phyloP scores from a whole-genome alignment of 2,888 invertebrate species.

The Eupithecia centaureata region DNA sequence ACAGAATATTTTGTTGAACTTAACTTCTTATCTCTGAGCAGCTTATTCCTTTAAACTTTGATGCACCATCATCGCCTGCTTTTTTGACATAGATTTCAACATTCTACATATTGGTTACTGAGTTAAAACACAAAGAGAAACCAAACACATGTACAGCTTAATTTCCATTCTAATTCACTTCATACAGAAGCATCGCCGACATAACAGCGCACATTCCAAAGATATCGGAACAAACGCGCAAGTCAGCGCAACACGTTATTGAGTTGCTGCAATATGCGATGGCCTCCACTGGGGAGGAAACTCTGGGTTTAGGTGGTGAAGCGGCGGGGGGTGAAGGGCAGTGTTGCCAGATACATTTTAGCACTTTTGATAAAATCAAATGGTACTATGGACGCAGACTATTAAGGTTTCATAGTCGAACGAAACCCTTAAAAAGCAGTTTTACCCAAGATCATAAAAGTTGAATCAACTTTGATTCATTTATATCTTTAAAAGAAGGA shows the following conservation, averaged over 20 bases:
- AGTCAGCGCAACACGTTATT: constrained; percentile 45
- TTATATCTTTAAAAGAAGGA: not conserved
- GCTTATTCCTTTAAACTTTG: too few relatives aligned
- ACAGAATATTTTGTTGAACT: too few relatives aligned
- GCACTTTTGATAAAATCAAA: not conserved
- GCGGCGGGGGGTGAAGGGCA: constrained; percentile 21
- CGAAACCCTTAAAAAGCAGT: not conserved
- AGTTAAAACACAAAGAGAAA: not conserved
- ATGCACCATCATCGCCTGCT: not conserved
- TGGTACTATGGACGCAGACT: not conserved
- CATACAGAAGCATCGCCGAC: not conserved
- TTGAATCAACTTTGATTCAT: not conserved
- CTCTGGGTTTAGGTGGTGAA: constrained; percentile 54
- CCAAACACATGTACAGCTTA: not conserved
- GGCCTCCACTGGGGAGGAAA: constrained; percentile 47
- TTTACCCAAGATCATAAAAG: not conserved
- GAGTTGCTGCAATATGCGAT: constrained; percentile 52
- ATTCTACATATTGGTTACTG: not conserved
- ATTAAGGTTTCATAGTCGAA: not conserved
- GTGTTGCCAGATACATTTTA: constrained; percentile 9
- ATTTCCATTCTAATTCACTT: not conserved
- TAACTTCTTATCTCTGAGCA: too few relatives aligned
- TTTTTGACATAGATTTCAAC: not conserved
- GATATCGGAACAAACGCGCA: constrained; percentile 49
- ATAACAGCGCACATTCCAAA: constrained; percentile 24